Evolutionary conservation across 1,140 invertebrate species (phyloP).

Genomic region (Conus betulinus): DNA sequence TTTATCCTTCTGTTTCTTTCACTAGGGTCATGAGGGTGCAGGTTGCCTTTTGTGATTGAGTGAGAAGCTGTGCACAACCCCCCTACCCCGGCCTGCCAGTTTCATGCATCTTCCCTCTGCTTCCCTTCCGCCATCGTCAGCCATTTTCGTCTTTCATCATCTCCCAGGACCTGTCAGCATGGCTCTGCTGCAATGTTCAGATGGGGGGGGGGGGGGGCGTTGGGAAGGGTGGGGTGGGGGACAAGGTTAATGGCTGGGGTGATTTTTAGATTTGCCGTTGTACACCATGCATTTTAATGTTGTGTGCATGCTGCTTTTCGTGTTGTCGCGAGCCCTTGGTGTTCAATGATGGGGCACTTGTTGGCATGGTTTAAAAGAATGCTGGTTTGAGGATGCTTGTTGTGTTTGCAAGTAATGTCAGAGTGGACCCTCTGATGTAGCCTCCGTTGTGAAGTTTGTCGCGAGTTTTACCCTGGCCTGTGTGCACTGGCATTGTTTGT

Average conservation of each 20-base stretch:
- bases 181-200: neutral
- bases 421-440: neutral
- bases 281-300: neutral
- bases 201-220: neutral
- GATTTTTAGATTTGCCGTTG: neutral
- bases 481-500: neutral
- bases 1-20: neutral
- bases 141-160: slow-evolving; percentile 22
- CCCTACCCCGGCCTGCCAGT: neutral
- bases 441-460: neutral
- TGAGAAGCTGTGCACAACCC: neutral
- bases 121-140: slow-evolving; percentile 5
- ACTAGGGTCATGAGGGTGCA: slow-evolving; percentile 36
- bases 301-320: slow-evolving; percentile 17
- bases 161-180: neutral
- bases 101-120: neutral
- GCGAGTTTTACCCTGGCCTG: neutral
- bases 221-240: no score
- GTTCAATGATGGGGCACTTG: neutral
- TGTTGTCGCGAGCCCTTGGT: neutral
- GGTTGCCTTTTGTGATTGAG: neutral
- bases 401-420: neutral
- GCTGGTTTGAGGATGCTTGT: neutral
- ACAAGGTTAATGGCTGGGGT: neutral
- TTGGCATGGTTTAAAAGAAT: neutral